Base-by-base conservation (phyloP, 2,888 invertebrate species). In the Cephus sareptanus region DNA sequence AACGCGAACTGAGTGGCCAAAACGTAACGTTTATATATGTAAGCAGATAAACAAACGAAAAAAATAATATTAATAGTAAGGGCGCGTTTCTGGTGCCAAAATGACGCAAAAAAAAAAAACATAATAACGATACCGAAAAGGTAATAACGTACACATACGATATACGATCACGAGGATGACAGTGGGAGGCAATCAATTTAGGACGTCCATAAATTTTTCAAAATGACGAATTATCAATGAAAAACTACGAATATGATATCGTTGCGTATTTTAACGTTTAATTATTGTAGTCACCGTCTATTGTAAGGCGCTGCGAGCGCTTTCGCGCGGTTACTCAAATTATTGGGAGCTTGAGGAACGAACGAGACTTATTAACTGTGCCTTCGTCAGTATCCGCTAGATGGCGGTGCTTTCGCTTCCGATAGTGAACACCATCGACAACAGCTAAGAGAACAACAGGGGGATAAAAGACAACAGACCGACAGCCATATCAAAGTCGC, bases 1-100 rank as follows among this genome's bases (percentile, higher is more conserved):
- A 88, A 87, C 82, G 87, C 85, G 89, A 90, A 91, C 90, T 89
- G 87, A 91, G 90, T 91, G 90, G 90, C 91, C 90, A 91, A 91
- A 91, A 90, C 88, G 87, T 90, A 90, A 88, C 89, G 88, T 90
- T 91, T 90, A 89, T 90, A 83, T 80, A 84, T 68, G 40, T 33
- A 77, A 69, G 35, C 69, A 75, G 40, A 75, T 37, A 37, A 31
- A 37, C 23, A 81, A 81, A 79, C 40, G 73, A 81, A 82, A 75
- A 78, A 79, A 81, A 69, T 34, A 75, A 79, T 74, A 81, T 76
- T 31, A 76, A 79, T 82, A 81, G 76, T 80, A 83, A 80, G 40
- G 82, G 85, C 86, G 86, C 85, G 85, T 87, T 89, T 84, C 81
- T 85, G 86, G 89, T 90, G 90, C 89, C 90, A 90, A 90, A 89